Percentiles rank a stretch among this genome's conserved stretches.
Conservation (phyloP, 2,797 vertebrate species). For the Lutjanus argentimaculatus region DNA sequence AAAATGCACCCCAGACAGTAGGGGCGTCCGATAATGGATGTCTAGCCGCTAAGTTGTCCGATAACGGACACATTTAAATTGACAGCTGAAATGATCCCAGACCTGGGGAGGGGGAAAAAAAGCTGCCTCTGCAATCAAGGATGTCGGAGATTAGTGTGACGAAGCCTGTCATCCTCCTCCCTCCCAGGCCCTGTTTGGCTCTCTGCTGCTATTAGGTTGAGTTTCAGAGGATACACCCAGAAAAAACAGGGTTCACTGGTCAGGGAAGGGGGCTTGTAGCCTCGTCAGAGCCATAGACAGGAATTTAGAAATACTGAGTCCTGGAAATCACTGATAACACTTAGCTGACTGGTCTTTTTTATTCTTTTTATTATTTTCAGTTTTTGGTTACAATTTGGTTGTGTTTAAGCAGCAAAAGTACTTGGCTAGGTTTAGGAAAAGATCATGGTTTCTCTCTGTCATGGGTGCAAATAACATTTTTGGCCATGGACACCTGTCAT, state of each 20-base stretch:
- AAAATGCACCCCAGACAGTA: slow-evolving; percentile 35
- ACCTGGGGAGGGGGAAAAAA: slow-evolving; percentile 24
- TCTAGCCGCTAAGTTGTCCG: slow-evolving; percentile 57
- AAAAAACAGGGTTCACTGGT: slow-evolving; percentile 21
- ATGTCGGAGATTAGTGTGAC: slow-evolving; percentile 67
- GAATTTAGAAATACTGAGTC: not conserved
- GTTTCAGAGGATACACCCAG: slow-evolving; percentile 76
- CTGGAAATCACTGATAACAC: too few species aligned
- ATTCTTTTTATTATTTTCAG: too few species aligned
- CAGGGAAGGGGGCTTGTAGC: not conserved
- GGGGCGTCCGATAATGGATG: slow-evolving; percentile 59
- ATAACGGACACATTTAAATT: slow-evolving; percentile 65
- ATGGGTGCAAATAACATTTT: too few species aligned
- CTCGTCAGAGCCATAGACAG: not conserved
- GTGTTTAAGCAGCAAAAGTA: too few species aligned
- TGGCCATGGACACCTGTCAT: too few species aligned
- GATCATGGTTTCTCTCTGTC: too few species aligned
- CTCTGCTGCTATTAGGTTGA: slow-evolving; percentile 87
- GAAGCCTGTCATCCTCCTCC: slow-evolving; percentile 66
- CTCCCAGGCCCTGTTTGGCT: slow-evolving; percentile 81
- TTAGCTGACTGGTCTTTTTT: too few species aligned
- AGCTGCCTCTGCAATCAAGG: slow-evolving; percentile 55
- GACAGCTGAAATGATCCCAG: slow-evolving; percentile 70
- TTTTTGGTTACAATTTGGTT: too few species aligned
- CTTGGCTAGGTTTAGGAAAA: too few species aligned